Percentiles rank a stretch among this genome's conserved stretches.
Evolutionary conservation across 2,113 vertebrate genomes (phyloP).

Genomic region (Pagrus major): DNA sequence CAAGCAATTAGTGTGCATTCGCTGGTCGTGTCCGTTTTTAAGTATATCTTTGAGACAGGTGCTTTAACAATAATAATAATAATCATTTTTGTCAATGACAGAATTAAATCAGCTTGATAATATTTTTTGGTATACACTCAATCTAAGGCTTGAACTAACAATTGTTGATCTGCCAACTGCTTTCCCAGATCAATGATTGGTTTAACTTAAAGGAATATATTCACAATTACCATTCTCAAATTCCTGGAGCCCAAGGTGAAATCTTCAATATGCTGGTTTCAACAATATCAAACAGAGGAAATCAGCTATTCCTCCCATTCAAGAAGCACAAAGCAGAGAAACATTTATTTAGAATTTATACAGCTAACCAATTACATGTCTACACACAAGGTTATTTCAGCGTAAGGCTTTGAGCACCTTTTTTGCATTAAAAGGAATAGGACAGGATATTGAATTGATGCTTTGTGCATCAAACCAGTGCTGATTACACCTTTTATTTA

Average conservation of each 20-base stretch:
- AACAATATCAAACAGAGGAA: not conserved
- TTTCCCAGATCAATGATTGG: too few species aligned
- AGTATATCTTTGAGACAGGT: not conserved
- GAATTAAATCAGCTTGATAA: too few species aligned
- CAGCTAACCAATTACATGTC: not conserved
- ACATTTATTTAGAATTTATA: not conserved
- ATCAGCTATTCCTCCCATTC: not conserved
- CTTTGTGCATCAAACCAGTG: conserved; percentile 6
- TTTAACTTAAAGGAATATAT: too few species aligned
- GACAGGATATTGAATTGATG: not conserved
- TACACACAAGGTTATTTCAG: conserved; percentile 18
- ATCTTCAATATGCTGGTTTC: too few species aligned
- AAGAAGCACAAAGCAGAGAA: too few species aligned
- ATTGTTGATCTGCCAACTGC: too few species aligned
- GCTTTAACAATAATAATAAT: too few species aligned
- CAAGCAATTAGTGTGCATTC: not conserved
- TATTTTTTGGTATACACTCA: too few species aligned
- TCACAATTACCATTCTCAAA: too few species aligned
- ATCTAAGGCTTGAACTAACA: too few species aligned
- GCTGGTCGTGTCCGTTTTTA: not conserved
- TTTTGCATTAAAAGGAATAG: conserved; percentile 8
- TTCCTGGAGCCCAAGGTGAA: not conserved
- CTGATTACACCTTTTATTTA: not conserved
- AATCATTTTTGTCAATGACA: too few species aligned
- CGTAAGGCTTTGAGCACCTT: conserved; percentile 2